Evolutionary conservation across 2,113 vertebrate species (phyloP).

Genomic region (Corythaixoides concolor): DNA sequence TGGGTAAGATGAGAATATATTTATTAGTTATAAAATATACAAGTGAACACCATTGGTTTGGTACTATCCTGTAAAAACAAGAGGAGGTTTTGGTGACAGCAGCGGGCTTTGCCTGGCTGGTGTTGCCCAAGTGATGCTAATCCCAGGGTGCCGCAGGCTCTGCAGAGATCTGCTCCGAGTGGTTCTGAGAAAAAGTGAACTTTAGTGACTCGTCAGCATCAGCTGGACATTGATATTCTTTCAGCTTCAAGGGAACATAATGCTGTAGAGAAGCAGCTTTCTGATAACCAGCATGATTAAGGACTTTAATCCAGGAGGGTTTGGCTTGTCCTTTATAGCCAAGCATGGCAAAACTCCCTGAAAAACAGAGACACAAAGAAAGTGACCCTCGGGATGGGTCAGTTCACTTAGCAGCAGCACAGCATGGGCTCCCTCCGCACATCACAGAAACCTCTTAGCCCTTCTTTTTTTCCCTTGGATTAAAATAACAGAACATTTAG

Average conservation of each 20-base stretch:
- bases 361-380: slow-evolving; percentile 40
- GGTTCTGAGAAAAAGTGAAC: neutral
- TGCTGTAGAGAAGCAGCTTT: slow-evolving; percentile 38
- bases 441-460: neutral
- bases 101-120: neutral
- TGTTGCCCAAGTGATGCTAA: neutral
- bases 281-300: slow-evolving; percentile 14
- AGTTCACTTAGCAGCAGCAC: neutral
- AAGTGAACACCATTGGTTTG: neutral
- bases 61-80: neutral
- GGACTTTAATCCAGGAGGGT: slow-evolving; percentile 59
- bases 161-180: neutral
- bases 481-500: neutral
- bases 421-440: neutral
- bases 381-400: neutral
- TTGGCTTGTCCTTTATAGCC: slow-evolving; percentile 38
- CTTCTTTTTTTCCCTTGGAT: neutral
- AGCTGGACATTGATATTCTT: slow-evolving; percentile 26
- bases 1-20: neutral
- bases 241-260: slow-evolving; percentile 42
- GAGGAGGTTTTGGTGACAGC: neutral
- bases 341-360: slow-evolving; percentile 64
- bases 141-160: neutral
- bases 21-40: slow-evolving; percentile 39
- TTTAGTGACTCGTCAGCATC: neutral